phyloP scores from a whole-genome alignment of 2,797 vertebrate genomes.

The Choloepus didactylus region DNA sequence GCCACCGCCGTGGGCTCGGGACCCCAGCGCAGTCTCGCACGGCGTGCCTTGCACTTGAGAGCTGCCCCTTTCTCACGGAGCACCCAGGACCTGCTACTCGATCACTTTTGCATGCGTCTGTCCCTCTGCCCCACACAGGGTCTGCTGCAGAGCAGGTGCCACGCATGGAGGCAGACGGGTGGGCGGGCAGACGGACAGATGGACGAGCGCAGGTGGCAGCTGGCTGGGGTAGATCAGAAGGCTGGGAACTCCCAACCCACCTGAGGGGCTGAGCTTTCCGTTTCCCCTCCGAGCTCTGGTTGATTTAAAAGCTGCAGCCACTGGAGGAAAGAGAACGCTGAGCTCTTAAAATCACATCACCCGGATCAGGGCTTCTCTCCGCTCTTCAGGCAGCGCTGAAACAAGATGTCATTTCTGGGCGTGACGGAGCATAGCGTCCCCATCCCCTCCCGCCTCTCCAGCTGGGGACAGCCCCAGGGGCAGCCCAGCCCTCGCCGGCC shows the following conservation, averaged over 20 bases:
- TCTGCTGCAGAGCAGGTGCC: not conserved
- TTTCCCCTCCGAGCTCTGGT: fast-evolving
- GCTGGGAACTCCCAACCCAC: not conserved
- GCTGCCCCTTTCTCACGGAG: fast-evolving
- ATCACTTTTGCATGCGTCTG: fast-evolving
- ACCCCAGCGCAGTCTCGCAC: fast-evolving
- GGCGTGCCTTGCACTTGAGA: not conserved
- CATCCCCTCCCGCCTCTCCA: fast-evolving
- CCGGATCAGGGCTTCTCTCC: fast-evolving
- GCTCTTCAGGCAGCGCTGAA: not conserved
- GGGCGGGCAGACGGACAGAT: not conserved
- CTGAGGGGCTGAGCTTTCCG: fast-evolving
- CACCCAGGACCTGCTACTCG: no score
- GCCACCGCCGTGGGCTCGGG: fast-evolving
- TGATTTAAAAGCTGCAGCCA: not conserved
- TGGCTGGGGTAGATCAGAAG: fast-evolving
- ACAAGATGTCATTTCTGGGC: not conserved
- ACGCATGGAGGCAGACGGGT: not conserved
- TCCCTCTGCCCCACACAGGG: fast-evolving
- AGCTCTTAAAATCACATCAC: fast-evolving
- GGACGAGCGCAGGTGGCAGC: fast-evolving
- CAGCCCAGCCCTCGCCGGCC: fast-evolving
- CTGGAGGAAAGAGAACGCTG: fast-evolving
- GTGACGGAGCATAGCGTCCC: fast-evolving
- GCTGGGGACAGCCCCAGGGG: no score